phyloP scores from a whole-genome alignment of 2,888 invertebrate genomes.

The Metellina segmentata region DNA sequence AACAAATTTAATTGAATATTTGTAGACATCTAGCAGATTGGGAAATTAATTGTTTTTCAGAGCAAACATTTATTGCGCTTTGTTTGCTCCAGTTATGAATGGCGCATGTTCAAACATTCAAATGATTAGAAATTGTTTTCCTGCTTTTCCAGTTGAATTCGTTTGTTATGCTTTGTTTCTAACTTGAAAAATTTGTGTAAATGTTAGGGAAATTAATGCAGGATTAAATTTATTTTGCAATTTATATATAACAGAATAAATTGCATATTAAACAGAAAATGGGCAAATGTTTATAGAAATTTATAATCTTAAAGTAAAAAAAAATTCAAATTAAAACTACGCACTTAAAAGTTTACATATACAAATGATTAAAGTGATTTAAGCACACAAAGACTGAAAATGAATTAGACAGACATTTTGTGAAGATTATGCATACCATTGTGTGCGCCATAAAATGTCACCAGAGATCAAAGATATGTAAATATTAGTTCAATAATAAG shows the following conservation, averaged over 20 bases:
- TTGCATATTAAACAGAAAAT: too few species aligned
- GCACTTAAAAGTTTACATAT: neutral
- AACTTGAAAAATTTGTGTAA: neutral
- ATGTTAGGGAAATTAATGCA: neutral
- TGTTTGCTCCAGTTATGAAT: neutral
- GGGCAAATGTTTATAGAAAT: neutral
- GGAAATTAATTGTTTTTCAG: neutral
- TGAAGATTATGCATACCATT: too few species aligned
- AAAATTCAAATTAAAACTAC: neutral
- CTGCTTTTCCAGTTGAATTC: neutral
- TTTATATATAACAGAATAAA: neutral
- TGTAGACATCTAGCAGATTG: slow-evolving; percentile 1
- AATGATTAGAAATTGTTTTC: neutral
- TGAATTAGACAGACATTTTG: too few species aligned
- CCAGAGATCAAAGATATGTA: too few species aligned
- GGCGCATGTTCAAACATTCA: neutral
- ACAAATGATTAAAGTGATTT: too few species aligned
- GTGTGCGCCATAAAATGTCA: too few species aligned
- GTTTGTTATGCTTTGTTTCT: neutral
- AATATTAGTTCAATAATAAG: too few species aligned
- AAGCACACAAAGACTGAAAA: too few species aligned
- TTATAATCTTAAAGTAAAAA: neutral
- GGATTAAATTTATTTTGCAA: neutral
- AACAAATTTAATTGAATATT: slow-evolving; percentile 46
- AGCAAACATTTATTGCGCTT: neutral